phyloP scores from a whole-genome alignment of 2,888 invertebrate genomes.

The Scelioninae gen. 1 region DNA sequence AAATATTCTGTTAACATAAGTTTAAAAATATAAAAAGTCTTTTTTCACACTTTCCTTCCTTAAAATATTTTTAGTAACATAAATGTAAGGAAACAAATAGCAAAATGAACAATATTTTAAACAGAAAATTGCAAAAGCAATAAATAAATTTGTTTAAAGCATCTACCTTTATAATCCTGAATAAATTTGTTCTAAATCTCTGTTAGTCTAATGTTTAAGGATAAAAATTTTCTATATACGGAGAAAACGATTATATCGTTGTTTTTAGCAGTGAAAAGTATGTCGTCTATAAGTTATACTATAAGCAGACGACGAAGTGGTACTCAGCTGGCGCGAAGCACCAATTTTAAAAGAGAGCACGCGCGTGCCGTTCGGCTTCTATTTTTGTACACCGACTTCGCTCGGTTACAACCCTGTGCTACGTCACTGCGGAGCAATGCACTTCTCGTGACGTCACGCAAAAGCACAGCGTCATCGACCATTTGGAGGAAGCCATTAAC shows the following conservation, averaged over 20 bases:
- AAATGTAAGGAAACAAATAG: too few species aligned
- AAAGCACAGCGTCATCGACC: constrained; percentile 81
- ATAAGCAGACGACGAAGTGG: constrained; percentile 43
- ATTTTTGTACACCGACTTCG: constrained; percentile 75
- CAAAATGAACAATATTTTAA: too few species aligned
- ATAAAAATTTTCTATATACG: neutral
- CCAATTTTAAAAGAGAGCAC: constrained; percentile 64
- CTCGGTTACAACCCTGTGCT: constrained; percentile 75
- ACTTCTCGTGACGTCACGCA: constrained; percentile 79
- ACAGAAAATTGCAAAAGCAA: too few species aligned
- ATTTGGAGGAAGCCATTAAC: constrained; percentile 82
- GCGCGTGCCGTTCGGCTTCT: constrained; percentile 68
- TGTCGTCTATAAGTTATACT: constrained; percentile 25
- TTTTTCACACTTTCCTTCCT: too few species aligned
- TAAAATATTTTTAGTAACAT: too few species aligned
- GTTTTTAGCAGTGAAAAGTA: constrained; percentile 17
- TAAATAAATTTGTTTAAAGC: too few species aligned
- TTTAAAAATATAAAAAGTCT: too few species aligned
- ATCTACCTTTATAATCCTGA: too few species aligned
- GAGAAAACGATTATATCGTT: neutral
- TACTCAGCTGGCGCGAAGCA: constrained; percentile 45
- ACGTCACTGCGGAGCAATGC: constrained; percentile 82
- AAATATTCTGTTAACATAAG: too few species aligned
- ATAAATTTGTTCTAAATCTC: too few species aligned
- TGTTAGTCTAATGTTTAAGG: neutral